Evolutionary conservation across 2,888 invertebrate genomes (phyloP), one percentile per base, ranked within the genome.

Genomic region (Imbricaverruca yamaguchii): DNA sequence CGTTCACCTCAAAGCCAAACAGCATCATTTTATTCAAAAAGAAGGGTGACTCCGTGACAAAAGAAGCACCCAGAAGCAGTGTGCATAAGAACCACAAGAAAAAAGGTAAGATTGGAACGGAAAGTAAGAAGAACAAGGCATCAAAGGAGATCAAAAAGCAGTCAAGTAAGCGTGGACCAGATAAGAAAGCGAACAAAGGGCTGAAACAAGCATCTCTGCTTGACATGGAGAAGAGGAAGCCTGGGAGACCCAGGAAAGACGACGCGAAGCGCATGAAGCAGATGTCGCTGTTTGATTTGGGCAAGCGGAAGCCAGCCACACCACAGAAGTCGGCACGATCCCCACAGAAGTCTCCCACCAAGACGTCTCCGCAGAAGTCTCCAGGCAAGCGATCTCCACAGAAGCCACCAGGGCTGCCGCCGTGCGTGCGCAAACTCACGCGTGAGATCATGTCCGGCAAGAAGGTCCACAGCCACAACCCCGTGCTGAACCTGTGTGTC

Each of bases 1-100:
- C 97, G 74, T 92, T 92, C 85, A 39, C 39, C 39, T 39, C 39
- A 39, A 39, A 39, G 4, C 39, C 39, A 39, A 39, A 39, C 39
- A 39, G 39, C 39, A 39, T 39, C 39, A 39, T 1, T 39, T 56
- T 84, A 39, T 59, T 81, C 55, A 65, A 79, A 61, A 56, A 18
- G 63, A 23, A 79, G 59, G 63, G 79, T 59, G 81, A 61, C 21
- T 53, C 80, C 18, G 39, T 39, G 39, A 4, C 39, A 39, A 39
- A 39, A 39, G 39, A 39, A 39, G 39, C 39, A 39, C 4, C 39
- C 39, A 39, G 39, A 39, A 39, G 2, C 39, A 39, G 4, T 39
- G 81, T 13, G 15, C 80, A 74, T 74, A 59, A 65, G 56, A 80
- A 25, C 13, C 81, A 80, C 11, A 77, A 55, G 78, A 78, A 61